Percentiles rank a stretch among this genome's conserved stretches.
phyloP scores from a whole-genome alignment of 2,888 invertebrate species.

The Molorchus minor region DNA sequence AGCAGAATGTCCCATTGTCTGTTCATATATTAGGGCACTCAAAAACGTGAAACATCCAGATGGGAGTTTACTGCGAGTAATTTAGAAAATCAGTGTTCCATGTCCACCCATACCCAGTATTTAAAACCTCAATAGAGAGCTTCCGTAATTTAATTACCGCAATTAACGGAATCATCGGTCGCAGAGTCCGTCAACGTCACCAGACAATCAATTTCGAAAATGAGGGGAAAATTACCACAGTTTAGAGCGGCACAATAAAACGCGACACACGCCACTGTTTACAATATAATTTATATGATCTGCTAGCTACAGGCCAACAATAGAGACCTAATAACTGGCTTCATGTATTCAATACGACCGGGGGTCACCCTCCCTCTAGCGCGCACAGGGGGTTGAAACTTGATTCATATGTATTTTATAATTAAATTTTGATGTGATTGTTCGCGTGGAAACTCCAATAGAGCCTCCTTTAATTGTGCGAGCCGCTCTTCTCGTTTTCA shows the following conservation, averaged over 20 bases:
- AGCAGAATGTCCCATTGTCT: too few relatives aligned
- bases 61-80: too few relatives aligned
- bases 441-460: conserved; percentile 57
- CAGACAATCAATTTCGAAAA: conserved; percentile 24
- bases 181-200: not conserved
- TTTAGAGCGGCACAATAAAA: conserved; percentile 56
- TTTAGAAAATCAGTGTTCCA: too few relatives aligned
- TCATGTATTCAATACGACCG: conserved; percentile 58
- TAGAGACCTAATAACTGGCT: conserved; percentile 62
- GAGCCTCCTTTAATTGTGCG: conserved; percentile 37
- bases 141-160: conserved; percentile 3
- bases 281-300: conserved; percentile 64
- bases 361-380: conserved; percentile 48
- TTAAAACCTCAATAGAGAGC: not conserved
- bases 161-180: conserved; percentile 5
- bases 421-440: conserved; percentile 64
- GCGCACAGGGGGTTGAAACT: conserved; percentile 57
- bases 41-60: too few relatives aligned
- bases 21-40: too few relatives aligned
- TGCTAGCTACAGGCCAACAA: conserved; percentile 63
- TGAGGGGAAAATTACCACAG: conserved; percentile 55
- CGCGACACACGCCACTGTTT: conserved; percentile 62
- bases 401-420: conserved; percentile 62
- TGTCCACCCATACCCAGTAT: not conserved
- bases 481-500: conserved; percentile 23